Evolutionary conservation across 2,797 vertebrate species (phyloP), one percentile per base, ranked within the genome.

Genomic region (Emys orbicularis): DNA sequence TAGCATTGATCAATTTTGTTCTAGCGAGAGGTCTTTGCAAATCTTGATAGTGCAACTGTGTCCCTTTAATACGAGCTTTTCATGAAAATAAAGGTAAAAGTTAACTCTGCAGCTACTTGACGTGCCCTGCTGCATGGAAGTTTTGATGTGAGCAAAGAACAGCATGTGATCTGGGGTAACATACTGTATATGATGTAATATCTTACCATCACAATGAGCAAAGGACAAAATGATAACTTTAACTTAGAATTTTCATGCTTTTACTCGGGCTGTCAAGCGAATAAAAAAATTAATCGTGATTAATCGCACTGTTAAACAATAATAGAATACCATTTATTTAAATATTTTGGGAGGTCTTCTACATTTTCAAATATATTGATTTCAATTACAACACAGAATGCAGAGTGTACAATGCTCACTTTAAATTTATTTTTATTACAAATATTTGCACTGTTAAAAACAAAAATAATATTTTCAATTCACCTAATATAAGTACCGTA

Each of bases 171-270:
- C 81, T 81, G 86, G 52, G 72, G 44, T 54, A 86, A 84, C 27
- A 6, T 79, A 16, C 79, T 59, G 31, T 52, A 72, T 54, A 72
- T 95, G 86, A 95, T 79, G 65, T 94, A 81, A 54, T 96, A 86
- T 37, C 59, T 90, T 94, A 90, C 65, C 4, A 2, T 87, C 56
- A 88, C 23, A 8, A 52, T 89, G 89, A 96, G 74, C 49, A 88
- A 61, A 88, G 86, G 84, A 57, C 89, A 93, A 74, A 85, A n/a
- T 92, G 96, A 93, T 80, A 53, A 6, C 79, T 96, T 88, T n/a
- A 57, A 89, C 87, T 95, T 92, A 90, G 91, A 97, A 95, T 97
- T 95, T 94, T 76, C 79, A 54, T 94, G 84, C 65, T 92, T 13
- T 89, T 91, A 54, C 25, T 54, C 9, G 54, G 21, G 54, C 54